Evolutionary conservation across 1,140 invertebrate genomes (phyloP).

Genomic region (Coptotermes formosanus): DNA sequence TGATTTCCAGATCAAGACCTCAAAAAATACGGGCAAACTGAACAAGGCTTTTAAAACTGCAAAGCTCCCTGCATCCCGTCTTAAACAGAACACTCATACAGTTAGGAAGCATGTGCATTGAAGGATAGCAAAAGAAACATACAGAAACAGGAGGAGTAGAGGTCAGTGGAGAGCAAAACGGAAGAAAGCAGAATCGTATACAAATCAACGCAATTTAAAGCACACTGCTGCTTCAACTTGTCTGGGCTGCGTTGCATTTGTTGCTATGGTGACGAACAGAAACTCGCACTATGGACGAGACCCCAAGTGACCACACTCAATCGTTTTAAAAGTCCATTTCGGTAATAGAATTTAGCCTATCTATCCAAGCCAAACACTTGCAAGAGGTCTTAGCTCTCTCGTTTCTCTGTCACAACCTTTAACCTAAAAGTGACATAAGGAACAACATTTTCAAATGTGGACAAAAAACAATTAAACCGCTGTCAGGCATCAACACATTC

Average conservation of each 20-base stretch:
- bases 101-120: too few relatives aligned
- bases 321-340: conserved; percentile 19
- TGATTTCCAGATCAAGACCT: too few relatives aligned
- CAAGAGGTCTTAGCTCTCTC: conserved; percentile 1
- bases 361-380: not conserved
- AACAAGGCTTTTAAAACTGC: too few relatives aligned
- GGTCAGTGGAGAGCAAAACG: not conserved
- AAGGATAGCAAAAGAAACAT: too few relatives aligned
- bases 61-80: too few relatives aligned
- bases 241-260: not conserved
- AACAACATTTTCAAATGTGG: not conserved
- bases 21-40: too few relatives aligned
- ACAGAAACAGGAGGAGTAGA: too few relatives aligned
- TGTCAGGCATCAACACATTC: too few relatives aligned
- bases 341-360: conserved; percentile 19
- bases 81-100: too few relatives aligned
- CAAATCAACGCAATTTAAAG: not conserved
- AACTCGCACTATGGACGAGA: not conserved
- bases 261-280: not conserved
- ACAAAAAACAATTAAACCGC: not conserved
- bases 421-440: not conserved
- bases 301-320: not conserved
- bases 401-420: not conserved
- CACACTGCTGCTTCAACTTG: not conserved
- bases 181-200: not conserved